Evolutionary conservation across 1,140 invertebrate species (phyloP).

Genomic region (Gonioctena quinquepunctata): DNA sequence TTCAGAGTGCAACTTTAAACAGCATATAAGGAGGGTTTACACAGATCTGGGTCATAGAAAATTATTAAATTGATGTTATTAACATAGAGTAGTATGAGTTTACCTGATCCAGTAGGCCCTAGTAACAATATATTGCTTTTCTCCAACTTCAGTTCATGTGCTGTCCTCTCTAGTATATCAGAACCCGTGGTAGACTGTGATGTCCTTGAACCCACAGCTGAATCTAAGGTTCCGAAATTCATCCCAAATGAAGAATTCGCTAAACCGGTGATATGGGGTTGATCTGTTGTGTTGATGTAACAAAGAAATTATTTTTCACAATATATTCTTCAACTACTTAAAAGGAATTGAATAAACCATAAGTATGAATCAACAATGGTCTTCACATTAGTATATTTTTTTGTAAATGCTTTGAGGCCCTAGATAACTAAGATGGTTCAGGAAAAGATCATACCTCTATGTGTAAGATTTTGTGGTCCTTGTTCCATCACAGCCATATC

Average conservation of each 20-base stretch:
- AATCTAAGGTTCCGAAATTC: conserved; percentile 29
- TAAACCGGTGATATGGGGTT: conserved; percentile 82
- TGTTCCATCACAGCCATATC: conserved; percentile 64
- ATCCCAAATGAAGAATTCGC: conserved; percentile 61
- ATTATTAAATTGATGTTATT: too few relatives aligned
- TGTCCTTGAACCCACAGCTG: conserved; percentile 1
- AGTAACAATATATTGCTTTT: conserved; percentile 98
- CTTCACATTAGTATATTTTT: too few relatives aligned
- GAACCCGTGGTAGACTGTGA: conserved; percentile 59
- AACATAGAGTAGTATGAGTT: too few relatives aligned
- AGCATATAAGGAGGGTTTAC: too few relatives aligned
- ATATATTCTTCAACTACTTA: too few relatives aligned
- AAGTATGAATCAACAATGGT: too few relatives aligned
- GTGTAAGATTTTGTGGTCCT: conserved; percentile 71
- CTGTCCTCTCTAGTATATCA: conserved; percentile 84
- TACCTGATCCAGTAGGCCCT: conserved; percentile 95
- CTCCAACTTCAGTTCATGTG: conserved; percentile 87
- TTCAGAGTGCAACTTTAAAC: too few relatives aligned
- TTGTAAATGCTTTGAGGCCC: too few relatives aligned
- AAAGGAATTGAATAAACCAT: too few relatives aligned
- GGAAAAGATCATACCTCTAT: conserved; percentile 77
- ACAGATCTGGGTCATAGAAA: too few relatives aligned
- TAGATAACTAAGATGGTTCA: too few relatives aligned
- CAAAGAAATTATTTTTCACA: too few relatives aligned
- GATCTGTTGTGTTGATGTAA: conserved; percentile 66